Evolutionary conservation across 2,113 vertebrate genomes (phyloP).

Genomic region (Lathamus discolor): DNA sequence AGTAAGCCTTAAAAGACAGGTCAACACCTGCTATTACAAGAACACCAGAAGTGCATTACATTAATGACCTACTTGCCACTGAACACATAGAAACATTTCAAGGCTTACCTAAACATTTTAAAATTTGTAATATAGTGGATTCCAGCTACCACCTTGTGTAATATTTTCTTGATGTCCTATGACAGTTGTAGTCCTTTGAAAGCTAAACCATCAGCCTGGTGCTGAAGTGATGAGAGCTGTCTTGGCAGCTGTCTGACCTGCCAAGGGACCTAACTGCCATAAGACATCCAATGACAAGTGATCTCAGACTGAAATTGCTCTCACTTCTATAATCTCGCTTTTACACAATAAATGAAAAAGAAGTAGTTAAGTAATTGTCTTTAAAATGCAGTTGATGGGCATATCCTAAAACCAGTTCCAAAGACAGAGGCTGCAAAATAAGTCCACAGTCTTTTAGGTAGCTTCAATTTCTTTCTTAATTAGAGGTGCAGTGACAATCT

Average conservation of each 20-base stretch:
- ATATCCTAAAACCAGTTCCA: not conserved
- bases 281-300: not conserved
- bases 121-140: not conserved
- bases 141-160: not conserved
- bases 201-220: not conserved
- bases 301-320: not conserved
- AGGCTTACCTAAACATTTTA: not conserved
- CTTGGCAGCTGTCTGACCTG: conserved; percentile 24
- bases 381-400: not conserved
- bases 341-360: not conserved
- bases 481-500: not conserved
- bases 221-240: not conserved
- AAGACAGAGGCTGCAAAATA: not conserved
- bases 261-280: not conserved
- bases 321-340: not conserved
- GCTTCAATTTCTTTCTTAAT: not conserved
- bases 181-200: not conserved
- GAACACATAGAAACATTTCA: not conserved
- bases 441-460: not conserved
- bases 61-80: not conserved
- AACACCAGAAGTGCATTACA: not conserved
- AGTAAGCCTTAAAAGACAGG: not conserved
- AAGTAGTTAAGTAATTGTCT: not conserved
- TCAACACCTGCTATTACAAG: not conserved
- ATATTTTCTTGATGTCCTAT: not conserved